Conservation (phyloP, 2,797 vertebrate genomes). For the Mormyrus proboscirostris region DNA sequence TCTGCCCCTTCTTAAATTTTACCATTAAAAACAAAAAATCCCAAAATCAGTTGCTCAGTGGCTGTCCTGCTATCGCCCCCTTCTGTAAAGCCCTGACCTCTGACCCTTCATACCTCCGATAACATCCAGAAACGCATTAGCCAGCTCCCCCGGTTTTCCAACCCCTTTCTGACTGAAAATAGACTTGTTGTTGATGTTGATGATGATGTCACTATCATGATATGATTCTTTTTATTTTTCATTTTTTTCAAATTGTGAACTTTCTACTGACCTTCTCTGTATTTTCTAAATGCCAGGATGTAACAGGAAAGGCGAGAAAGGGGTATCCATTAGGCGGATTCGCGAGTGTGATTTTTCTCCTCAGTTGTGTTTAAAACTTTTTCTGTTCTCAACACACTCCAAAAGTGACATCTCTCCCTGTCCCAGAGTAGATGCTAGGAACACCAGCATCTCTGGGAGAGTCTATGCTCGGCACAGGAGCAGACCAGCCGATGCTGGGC, state of each 20-base stretch:
- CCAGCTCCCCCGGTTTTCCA: background rate
- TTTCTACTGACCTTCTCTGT: background rate
- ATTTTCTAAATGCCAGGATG: slow-evolving; percentile 8
- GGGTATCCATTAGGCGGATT: background rate
- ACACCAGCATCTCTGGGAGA: background rate
- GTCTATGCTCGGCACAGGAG: background rate
- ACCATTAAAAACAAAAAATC: background rate
- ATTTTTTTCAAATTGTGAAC: background rate
- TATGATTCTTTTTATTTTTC: background rate
- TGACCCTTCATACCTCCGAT: background rate
- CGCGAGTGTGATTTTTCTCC: background rate
- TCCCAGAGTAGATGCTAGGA: background rate
- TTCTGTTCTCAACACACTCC: background rate
- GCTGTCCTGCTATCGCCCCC: background rate
- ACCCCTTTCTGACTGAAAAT: slow-evolving; percentile 5
- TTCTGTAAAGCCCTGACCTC: background rate
- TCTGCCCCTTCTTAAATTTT: background rate
- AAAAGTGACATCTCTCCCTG: background rate
- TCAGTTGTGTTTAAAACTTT: background rate
- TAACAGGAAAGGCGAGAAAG: background rate
- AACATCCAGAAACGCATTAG: background rate
- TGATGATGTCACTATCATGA: background rate
- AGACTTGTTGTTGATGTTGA: background rate
- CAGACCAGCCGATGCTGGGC: background rate
- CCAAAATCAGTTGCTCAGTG: background rate